Percentiles rank a stretch among this genome's conserved stretches.
Evolutionary conservation across 2,888 invertebrate genomes (phyloP).

Genomic region (Nebria salina): DNA sequence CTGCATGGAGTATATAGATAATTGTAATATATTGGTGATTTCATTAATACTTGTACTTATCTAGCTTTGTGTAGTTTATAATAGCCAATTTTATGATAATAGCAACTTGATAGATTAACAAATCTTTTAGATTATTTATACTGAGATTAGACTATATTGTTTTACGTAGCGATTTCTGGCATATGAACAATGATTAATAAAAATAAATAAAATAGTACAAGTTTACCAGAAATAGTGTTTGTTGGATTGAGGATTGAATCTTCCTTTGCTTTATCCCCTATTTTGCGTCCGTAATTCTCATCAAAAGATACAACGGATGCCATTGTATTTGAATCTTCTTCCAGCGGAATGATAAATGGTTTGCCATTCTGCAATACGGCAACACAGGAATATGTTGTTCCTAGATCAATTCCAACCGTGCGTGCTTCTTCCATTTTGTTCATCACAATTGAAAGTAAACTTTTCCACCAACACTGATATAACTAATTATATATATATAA

Average conservation of each 20-base stretch:
- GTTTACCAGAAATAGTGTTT: conserved; percentile 48
- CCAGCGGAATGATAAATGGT: conserved; percentile 46
- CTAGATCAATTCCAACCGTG: conserved; percentile 49
- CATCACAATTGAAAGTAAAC: neutral
- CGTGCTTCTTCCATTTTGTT: conserved; percentile 26
- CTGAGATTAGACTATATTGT: too few relatives aligned
- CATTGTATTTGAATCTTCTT: conserved; percentile 39
- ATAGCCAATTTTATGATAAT: too few relatives aligned
- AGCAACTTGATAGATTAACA: too few relatives aligned
- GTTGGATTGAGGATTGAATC: conserved; percentile 37
- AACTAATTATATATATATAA: neutral
- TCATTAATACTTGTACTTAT: too few relatives aligned
- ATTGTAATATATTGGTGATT: too few relatives aligned
- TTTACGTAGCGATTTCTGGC: neutral
- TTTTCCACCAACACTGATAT: neutral
- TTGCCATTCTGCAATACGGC: conserved; percentile 46
- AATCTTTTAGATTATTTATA: too few relatives aligned
- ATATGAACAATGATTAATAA: neutral
- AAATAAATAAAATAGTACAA: neutral
- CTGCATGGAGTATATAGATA: too few relatives aligned
- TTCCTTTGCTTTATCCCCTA: conserved; percentile 47
- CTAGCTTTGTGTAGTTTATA: too few relatives aligned
- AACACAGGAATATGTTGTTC: conserved; percentile 50
- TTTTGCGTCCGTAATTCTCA: conserved; percentile 28
- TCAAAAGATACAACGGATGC: conserved; percentile 49